These are phyloP conservation scores for Patiria pectinifera DNA, from an alignment of 53 echinoderm and acorn worm genomes.

Conservation along the genomic window DNA sequence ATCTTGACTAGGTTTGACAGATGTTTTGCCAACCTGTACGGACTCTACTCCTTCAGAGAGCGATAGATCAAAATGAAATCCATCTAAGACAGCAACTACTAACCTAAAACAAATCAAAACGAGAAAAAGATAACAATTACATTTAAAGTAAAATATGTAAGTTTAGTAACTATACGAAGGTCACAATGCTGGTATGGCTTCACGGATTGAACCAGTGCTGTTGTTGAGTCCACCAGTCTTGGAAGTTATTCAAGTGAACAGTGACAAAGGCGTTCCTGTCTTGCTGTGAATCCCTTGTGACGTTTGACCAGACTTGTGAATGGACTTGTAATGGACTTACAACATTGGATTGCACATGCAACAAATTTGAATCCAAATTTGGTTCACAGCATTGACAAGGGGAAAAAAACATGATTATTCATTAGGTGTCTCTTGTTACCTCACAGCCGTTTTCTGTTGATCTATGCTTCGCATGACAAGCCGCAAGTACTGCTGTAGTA, in stretches of 20 bases:
- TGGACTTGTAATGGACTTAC: too few species aligned
- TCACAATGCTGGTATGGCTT: neutral
- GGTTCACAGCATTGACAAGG: too few species aligned
- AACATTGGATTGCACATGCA: too few species aligned
- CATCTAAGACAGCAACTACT: constrained; percentile 87
- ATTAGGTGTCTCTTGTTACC: constrained; percentile 47
- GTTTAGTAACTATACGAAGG: neutral
- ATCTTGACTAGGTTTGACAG: neutral
- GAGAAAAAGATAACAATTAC: neutral
- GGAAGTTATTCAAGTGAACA: too few species aligned
- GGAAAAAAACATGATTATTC: too few species aligned
- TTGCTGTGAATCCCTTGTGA: too few species aligned
- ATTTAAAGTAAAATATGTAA: neutral
- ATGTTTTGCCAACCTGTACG: constrained; percentile 29
- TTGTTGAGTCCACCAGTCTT: too few species aligned
- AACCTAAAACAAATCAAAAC: constrained; percentile 63
- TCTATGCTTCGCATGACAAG: constrained; percentile 77
- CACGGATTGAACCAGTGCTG: neutral
- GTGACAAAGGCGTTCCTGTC: too few species aligned
- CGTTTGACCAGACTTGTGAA: too few species aligned
- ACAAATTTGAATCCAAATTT: too few species aligned
- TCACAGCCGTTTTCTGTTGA: constrained; percentile 90
- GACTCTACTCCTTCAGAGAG: constrained; percentile 67
- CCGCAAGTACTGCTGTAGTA: constrained; percentile 91
- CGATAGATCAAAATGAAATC: constrained; percentile 92